These are phyloP conservation scores for Clavelina lepadiformis DNA, from an alignment of 23 tunicate species.

Conservation along the genomic window DNA sequence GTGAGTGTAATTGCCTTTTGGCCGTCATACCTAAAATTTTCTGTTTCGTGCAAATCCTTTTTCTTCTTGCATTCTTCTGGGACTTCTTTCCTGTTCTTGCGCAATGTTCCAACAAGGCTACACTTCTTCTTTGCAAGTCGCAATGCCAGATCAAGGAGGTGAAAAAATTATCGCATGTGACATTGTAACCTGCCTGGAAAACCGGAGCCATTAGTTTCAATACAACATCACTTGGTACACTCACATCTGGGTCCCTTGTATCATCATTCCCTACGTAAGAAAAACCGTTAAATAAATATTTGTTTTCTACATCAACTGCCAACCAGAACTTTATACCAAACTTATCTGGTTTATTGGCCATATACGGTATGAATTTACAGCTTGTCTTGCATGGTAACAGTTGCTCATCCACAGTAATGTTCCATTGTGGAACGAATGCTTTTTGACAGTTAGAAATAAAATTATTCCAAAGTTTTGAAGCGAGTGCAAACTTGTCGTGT, in stretches of 20 bases:
- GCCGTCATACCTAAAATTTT: not conserved
- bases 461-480: not conserved
- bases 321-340: not conserved
- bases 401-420: not conserved
- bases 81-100: conserved; percentile 6
- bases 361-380: not conserved
- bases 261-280: conserved; percentile 6
- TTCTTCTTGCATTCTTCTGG: conserved; percentile 16
- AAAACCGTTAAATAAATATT: too few species aligned
- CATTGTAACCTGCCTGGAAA: conserved; percentile 13
- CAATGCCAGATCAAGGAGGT: conserved; percentile 13
- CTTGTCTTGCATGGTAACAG: not conserved
- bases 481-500: conserved; percentile 3
- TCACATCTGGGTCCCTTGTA: conserved; percentile 6
- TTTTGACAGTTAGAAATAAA: conserved; percentile 1
- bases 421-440: conserved; percentile 5
- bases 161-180: conserved; percentile 11
- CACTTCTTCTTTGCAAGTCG: conserved; percentile 13
- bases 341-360: conserved; percentile 3
- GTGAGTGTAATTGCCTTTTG: not conserved
- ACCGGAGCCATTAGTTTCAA: conserved; percentile 16
- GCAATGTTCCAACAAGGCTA: conserved; percentile 13
- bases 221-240: conserved; percentile 13
- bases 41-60: conserved; percentile 6
- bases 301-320: conserved; percentile 3